Percentiles rank a stretch among this genome's conserved stretches.
Conservation (phyloP, 2,797 vertebrate genomes). For the Poecilia gillii region DNA sequence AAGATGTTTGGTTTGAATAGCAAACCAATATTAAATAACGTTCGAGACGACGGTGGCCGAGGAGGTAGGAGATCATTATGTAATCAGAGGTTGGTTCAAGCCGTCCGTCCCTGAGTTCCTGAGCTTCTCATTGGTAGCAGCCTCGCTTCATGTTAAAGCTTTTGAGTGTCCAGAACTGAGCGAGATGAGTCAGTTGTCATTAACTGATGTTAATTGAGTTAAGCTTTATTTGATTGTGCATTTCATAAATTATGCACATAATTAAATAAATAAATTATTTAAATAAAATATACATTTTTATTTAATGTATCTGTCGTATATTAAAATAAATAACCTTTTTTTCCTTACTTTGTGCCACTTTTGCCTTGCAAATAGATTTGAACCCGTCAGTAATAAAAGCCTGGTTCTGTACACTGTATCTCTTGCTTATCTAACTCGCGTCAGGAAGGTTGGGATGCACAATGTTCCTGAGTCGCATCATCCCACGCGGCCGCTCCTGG, state of each 20-base stretch:
- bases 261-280: too few relatives aligned
- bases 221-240: not conserved
- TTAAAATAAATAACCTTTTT: not conserved
- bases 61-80: too few relatives aligned
- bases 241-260: not conserved
- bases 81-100: too few relatives aligned
- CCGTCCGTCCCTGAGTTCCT: too few relatives aligned
- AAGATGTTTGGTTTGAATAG: too few relatives aligned
- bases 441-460: slow-evolving; percentile 4
- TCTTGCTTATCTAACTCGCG: not conserved
- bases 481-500: rapidly evolving
- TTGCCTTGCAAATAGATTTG: too few relatives aligned
- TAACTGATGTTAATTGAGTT: not conserved
- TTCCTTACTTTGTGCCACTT: not conserved
- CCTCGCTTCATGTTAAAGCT: too few relatives aligned
- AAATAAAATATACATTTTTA: not conserved
- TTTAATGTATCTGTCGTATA: not conserved
- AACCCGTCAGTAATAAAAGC: not conserved
- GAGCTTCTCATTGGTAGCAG: too few relatives aligned
- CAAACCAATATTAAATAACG: not conserved
- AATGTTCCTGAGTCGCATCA: not conserved
- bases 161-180: too few relatives aligned
- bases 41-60: too few relatives aligned
- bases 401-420: slow-evolving; percentile 30
- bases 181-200: too few relatives aligned